Conservation (phyloP, 2,113 vertebrate genomes). For the Coptodon bakossiorum region DNA sequence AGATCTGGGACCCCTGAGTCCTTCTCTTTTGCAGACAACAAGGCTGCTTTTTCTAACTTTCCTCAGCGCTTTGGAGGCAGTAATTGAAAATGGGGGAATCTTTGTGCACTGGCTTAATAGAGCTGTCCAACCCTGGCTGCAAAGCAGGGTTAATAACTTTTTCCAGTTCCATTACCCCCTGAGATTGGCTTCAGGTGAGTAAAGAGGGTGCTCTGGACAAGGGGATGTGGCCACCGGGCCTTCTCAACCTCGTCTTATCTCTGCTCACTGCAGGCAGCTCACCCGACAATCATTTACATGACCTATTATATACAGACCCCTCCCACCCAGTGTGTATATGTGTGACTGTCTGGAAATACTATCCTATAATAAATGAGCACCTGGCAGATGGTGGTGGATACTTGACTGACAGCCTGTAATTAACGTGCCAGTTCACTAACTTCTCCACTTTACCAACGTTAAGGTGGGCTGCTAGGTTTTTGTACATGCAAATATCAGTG, state of each 20-base stretch:
- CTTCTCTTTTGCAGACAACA: slow-evolving; percentile 17
- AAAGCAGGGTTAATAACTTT: slow-evolving; percentile 76
- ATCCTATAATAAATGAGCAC: neutral
- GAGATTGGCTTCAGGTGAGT: slow-evolving; percentile 72
- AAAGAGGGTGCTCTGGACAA: slow-evolving; percentile 57
- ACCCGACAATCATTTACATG: slow-evolving; percentile 29
- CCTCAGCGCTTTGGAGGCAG: slow-evolving; percentile 21
- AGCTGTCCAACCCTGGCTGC: slow-evolving; percentile 62
- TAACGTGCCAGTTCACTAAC: neutral
- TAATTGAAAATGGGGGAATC: slow-evolving; percentile 73
- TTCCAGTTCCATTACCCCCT: slow-evolving; percentile 68
- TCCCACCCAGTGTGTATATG: neutral
- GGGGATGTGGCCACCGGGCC: slow-evolving; percentile 24
- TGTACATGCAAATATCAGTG: neutral
- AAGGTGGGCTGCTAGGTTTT: neutral
- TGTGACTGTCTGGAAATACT: neutral
- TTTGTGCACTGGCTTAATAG: slow-evolving; percentile 69
- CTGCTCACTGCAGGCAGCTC: slow-evolving; percentile 16
- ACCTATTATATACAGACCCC: slow-evolving; percentile 16
- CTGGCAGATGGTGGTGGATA: neutral
- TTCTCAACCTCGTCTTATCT: slow-evolving; percentile 39
- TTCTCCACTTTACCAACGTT: neutral
- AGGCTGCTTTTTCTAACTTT: slow-evolving; percentile 31
- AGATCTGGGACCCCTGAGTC: slow-evolving; percentile 2
- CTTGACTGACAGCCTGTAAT: slow-evolving; percentile 35